phyloP scores from a whole-genome alignment of 2,797 vertebrate genomes.

The Fistularia tabacaria region DNA sequence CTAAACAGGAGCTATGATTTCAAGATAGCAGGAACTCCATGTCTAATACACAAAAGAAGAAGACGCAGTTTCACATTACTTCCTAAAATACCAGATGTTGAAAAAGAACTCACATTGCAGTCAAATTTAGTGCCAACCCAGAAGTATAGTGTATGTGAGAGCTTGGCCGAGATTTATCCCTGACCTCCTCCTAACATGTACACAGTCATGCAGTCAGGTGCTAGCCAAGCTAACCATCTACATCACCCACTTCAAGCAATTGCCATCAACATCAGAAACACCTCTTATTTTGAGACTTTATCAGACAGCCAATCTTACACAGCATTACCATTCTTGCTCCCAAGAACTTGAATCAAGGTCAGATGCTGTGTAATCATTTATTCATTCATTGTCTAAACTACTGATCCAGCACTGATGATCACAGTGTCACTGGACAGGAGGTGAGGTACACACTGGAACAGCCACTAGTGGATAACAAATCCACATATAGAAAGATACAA shows the following conservation, averaged over 20 bases:
- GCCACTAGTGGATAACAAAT: too few species aligned
- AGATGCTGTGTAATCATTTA: too few species aligned
- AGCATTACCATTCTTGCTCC: too few species aligned
- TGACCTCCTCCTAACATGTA: conserved; percentile 23
- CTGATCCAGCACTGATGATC: too few species aligned
- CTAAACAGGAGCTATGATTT: conserved; percentile 38
- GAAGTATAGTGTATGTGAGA: too few species aligned
- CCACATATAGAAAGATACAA: too few species aligned
- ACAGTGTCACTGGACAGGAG: too few species aligned
- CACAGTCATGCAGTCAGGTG: conserved; percentile 27
- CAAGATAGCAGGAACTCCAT: conserved; percentile 49
- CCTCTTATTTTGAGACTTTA: conserved; percentile 4
- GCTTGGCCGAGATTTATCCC: conserved; percentile 9
- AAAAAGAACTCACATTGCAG: conserved; percentile 12
- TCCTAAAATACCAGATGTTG: conserved; percentile 37
- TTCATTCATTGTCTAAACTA: too few species aligned
- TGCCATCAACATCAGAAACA: conserved; percentile 33
- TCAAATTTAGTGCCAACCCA: conserved; percentile 2
- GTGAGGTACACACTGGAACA: too few species aligned
- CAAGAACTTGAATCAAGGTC: too few species aligned
- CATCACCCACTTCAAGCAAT: conserved; percentile 47
- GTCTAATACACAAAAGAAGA: conserved; percentile 11
- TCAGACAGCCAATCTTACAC: neutral
- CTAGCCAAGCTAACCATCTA: conserved; percentile 29
- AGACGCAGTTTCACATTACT: conserved; percentile 24